These are phyloP conservation scores for Drosophila eugracilis DNA, from an alignment of 1,140 invertebrate species.

Conservation along the genomic window DNA sequence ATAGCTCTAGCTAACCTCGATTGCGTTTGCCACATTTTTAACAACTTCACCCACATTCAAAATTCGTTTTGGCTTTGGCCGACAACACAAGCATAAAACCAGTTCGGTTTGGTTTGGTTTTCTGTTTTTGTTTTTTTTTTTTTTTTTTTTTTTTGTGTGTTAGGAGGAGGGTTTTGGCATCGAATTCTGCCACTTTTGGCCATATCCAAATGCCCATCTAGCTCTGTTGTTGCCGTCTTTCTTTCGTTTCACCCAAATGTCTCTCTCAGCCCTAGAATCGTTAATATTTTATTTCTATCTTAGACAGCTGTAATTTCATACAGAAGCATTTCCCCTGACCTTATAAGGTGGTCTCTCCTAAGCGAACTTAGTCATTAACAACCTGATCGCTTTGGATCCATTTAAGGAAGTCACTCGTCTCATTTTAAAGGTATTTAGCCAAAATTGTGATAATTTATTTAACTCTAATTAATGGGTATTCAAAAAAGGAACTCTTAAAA, in stretches of 20 bases:
- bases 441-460: conserved; percentile 1
- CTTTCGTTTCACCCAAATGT: conserved; percentile 13
- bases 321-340: conserved; percentile 6
- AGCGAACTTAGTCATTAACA: conserved; percentile 28
- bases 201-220: conserved; percentile 43
- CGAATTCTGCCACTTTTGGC: conserved; percentile 42
- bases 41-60: conserved; percentile 82
- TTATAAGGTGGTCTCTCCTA: conserved; percentile 9
- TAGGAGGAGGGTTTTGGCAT: conserved; percentile 33
- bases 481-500: neutral
- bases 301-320: conserved; percentile 1
- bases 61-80: conserved; percentile 78
- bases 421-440: conserved; percentile 24
- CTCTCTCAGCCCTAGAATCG: conserved; percentile 10
- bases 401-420: conserved; percentile 14
- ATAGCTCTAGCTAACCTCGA: conserved; percentile 65
- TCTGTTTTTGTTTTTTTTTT: conserved; percentile 44
- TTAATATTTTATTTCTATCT: conserved; percentile 8
- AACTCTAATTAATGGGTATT: neutral
- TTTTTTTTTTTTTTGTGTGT: conserved; percentile 21
- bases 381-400: conserved; percentile 3
- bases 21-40: conserved; percentile 79
- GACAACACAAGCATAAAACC: conserved; percentile 49
- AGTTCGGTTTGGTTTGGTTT: conserved; percentile 57
- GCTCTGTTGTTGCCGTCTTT: conserved; percentile 19